Evolutionary conservation across 2,888 invertebrate genomes (phyloP), one percentile per base, ranked within the genome.

Genomic region (Desoria tigrina): DNA sequence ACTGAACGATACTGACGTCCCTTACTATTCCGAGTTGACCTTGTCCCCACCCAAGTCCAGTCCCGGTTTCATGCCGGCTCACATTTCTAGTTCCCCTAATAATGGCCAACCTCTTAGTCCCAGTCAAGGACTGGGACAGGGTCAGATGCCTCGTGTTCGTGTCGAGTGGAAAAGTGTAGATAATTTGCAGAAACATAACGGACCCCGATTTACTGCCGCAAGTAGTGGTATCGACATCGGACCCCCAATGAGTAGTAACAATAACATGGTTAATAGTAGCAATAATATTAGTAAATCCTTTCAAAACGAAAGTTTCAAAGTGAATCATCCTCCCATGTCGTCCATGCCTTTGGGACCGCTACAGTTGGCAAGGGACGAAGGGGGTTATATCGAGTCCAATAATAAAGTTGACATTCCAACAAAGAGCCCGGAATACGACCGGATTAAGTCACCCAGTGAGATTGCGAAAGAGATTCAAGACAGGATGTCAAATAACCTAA

Each of bases 141-240:
- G 42, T 57, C 32, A 61, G 57, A 58, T 7, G 18, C 63, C 66
- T 28, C 57, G 73, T 32, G 69, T 66, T 23, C 66, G 68, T n/a
- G 63, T 64, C 2, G 75, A 75, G 61, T 75, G 75, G 75, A 75
- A 75, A 66, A 73, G 73, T 70, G 75, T 74, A 32, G 75, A 75
- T 45, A 75, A 74, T 67, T 56, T 75, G 16, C 73, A 73, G 61
- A 69, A 67, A 32, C 53, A 62, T 16, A 51, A 51, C 23, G 51
- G 51, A 51, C 51, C 51, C 16, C 14, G 51, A 24, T 24, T 51
- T 18, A 51, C 51, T 4, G 27, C 51, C 39, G 27, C 51, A 6
- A 68, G 66, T 65, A 73, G 73, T 63, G 21, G 16, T 21, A 51
- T 51, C 16, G 51, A 51, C 16, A 51, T 55, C 14, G 28, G 24